Evolutionary conservation across 2,888 invertebrate genomes (phyloP).

Genomic region (Zootermopsis nevadensis): DNA sequence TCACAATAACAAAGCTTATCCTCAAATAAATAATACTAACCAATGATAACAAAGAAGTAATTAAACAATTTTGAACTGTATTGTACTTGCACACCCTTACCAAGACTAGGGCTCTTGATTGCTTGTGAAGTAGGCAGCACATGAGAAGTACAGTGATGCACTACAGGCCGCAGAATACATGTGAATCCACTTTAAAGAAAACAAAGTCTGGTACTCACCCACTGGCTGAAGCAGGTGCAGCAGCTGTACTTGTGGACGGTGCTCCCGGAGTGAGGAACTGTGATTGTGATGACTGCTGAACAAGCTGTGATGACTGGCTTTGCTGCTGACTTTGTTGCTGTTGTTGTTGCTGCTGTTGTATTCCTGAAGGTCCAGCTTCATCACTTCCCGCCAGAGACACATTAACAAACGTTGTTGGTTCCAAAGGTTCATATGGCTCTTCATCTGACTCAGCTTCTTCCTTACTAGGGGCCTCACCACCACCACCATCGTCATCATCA

Average conservation of each 20-base stretch:
- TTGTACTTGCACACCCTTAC: constrained; percentile 29
- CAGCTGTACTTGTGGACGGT: constrained; percentile 11
- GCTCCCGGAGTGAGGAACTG: constrained; percentile 54
- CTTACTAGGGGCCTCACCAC: constrained; percentile 46
- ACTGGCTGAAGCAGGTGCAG: constrained; percentile 48
- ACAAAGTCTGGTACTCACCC: constrained; percentile 50
- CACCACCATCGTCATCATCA: too few species aligned
- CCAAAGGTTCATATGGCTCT: constrained; percentile 61
- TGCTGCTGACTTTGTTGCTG: background rate
- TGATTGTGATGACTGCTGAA: background rate
- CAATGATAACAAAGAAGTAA: background rate
- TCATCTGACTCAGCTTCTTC: constrained; percentile 53
- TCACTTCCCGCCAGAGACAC: constrained; percentile 61
- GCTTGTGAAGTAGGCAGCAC: background rate
- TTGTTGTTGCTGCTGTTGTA: constrained; percentile 55
- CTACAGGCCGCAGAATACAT: constrained; percentile 41
- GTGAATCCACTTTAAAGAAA: constrained; percentile 45
- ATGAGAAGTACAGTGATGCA: constrained; percentile 1
- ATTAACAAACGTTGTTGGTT: constrained; percentile 61
- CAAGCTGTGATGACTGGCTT: background rate
- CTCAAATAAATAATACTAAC: too few species aligned
- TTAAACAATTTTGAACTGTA: background rate
- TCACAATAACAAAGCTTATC: too few species aligned
- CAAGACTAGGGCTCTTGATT: background rate
- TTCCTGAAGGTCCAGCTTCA: constrained; percentile 62